Conservation (phyloP, 2,888 invertebrate genomes). For the Melanchra persicariae region DNA sequence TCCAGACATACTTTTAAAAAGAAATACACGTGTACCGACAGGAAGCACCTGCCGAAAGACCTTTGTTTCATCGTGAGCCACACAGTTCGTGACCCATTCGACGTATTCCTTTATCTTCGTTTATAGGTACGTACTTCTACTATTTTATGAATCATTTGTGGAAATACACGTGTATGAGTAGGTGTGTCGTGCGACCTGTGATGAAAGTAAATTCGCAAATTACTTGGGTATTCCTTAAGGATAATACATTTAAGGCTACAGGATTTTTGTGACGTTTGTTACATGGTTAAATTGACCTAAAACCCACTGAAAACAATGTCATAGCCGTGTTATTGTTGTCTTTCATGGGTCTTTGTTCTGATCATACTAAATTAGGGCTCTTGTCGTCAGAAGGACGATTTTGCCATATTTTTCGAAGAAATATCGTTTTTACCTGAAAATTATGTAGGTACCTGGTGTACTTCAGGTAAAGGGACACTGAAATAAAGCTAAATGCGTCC, state of each 20-base stretch:
- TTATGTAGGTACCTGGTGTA: no score
- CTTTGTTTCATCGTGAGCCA: constrained; percentile 27
- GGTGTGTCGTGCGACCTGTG: constrained; percentile 3
- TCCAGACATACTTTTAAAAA: no score
- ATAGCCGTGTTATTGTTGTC: not conserved
- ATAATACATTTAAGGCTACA: not conserved
- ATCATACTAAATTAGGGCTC: not conserved
- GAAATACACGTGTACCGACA: not conserved
- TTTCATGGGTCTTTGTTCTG: not conserved
- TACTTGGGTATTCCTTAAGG: constrained; percentile 35
- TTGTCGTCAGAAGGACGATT: not conserved
- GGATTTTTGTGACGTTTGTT: constrained; percentile 20
- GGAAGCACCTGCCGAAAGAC: constrained; percentile 3
- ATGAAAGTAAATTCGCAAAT: not conserved
- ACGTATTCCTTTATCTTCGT: not conserved
- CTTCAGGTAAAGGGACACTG: no score
- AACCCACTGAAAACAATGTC: not conserved
- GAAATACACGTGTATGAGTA: not conserved
- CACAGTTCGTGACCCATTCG: constrained; percentile 24
- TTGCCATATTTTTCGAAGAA: not conserved
- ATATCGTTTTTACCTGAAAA: not conserved
- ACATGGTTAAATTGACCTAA: not conserved
- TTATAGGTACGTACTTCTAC: no score
- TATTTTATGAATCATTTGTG: constrained; percentile 37
- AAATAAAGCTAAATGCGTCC: no score